Base-by-base conservation (phyloP, 53 echinoderm and acorn worm genomes). In the Astropecten irregularis region DNA sequence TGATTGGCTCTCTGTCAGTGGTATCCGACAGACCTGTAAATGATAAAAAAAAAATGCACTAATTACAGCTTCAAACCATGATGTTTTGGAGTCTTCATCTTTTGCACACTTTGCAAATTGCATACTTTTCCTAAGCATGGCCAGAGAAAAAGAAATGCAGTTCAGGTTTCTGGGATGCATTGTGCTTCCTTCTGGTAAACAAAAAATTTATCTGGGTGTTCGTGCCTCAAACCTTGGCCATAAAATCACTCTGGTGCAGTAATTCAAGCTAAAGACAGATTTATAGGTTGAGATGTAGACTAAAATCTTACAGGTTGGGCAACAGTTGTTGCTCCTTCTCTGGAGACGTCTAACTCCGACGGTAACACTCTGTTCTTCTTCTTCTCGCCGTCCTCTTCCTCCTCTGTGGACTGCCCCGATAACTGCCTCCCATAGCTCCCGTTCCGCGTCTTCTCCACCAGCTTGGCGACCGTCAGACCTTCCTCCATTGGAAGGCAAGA, bases 381-480 rank as follows among this genome's bases (percentile, higher is more conserved):
- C 68, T 68, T 40, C 40, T 23, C 68, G 11, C 3, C 68, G 18
- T 77, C 77, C 16, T 55, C 44, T 9, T 77, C 62, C 14, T 77
- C 77, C 29, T 59, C 77, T 0, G 19, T 32, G 0, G 77, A 77
- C 77, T 77, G 62, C 1, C 62, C 62, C 46, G 77, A 77, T 5
- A 77, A 46, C 47, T 77, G 77, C 31, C 77, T 11, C 59, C 76
- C 59, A 29, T 76, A 76, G 9, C 10, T 20, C 37, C 73, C 54
- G 4, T 73, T 73, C 54, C 73, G 54, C 0, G 74, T 88, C 79
- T 95, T 88, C 66, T 92, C 89, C 36, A 87, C 90, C 72, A 97
- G 61, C 66, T 94, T 82, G 16, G 94, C 99, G 11, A 97, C 92
- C 3, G 94, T 94, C 38, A 97, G 86, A 10, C 91, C 88, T 53